Evolutionary conservation across 1,140 invertebrate genomes (phyloP).

Genomic region (Euura lappo): DNA sequence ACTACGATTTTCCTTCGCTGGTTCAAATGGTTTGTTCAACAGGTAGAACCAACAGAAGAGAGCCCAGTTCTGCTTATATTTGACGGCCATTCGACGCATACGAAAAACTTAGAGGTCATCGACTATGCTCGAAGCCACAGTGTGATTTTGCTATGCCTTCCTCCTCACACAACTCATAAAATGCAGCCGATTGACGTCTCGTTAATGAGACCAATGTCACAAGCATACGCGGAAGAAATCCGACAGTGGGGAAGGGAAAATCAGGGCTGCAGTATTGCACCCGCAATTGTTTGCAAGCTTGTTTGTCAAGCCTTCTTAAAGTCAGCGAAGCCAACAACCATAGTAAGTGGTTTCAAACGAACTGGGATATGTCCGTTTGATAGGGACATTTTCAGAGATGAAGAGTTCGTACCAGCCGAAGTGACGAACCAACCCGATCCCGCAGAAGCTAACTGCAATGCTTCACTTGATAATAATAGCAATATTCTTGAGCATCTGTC

Average conservation of each 20-base stretch:
- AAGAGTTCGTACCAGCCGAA: constrained; percentile 25
- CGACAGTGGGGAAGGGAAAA: constrained; percentile 38
- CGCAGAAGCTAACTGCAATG: no score
- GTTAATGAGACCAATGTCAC: constrained; percentile 49
- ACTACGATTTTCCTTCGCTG: constrained; percentile 44
- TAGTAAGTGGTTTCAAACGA: constrained; percentile 41
- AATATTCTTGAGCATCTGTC: no score
- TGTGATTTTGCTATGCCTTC: constrained; percentile 30
- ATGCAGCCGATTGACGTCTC: constrained; percentile 50
- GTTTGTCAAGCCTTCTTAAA: constrained; percentile 38
- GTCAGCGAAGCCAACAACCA: constrained; percentile 40
- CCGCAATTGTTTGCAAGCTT: constrained; percentile 37
- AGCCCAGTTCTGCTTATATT: constrained; percentile 45
- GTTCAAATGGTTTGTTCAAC: constrained; percentile 44
- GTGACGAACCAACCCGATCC: background rate
- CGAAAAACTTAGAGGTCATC: constrained; percentile 25
- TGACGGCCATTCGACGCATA: constrained; percentile 51
- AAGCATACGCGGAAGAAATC: constrained; percentile 43
- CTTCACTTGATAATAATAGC: no score
- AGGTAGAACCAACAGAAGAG: constrained; percentile 27
- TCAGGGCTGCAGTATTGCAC: constrained; percentile 34
- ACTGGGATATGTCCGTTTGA: constrained; percentile 45
- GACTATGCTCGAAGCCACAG: constrained; percentile 43
- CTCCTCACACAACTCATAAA: no score
- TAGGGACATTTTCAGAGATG: constrained; percentile 35